phyloP scores from a whole-genome alignment of 2,797 vertebrate genomes.

The Clarias laeviceps region DNA sequence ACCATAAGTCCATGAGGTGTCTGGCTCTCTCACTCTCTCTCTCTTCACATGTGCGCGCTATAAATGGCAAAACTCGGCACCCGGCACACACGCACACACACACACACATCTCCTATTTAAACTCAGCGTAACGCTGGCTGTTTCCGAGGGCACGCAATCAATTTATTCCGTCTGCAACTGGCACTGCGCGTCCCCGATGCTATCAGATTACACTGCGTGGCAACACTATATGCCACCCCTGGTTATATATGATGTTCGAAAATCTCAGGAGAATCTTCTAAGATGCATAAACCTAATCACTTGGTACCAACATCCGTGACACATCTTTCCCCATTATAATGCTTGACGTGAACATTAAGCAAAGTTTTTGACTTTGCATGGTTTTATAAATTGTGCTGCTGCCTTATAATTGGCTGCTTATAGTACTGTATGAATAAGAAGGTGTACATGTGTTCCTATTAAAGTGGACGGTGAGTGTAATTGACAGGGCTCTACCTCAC shows the following conservation, averaged over 20 bases:
- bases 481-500: too few species aligned
- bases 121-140: slow-evolving; percentile 29
- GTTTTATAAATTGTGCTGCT: too few species aligned
- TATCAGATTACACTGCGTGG: background rate
- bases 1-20: slow-evolving; percentile 8
- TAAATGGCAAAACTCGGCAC: slow-evolving; percentile 46
- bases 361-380: too few species aligned
- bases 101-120: slow-evolving; percentile 25
- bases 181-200: too few species aligned
- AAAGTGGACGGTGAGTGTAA: too few species aligned
- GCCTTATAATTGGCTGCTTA: too few species aligned
- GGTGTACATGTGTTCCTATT: too few species aligned
- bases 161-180: background rate
- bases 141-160: background rate
- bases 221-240: background rate
- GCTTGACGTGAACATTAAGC: too few species aligned
- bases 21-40: slow-evolving; percentile 8
- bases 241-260: background rate
- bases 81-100: background rate
- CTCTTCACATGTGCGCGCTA: slow-evolving; percentile 36
- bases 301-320: too few species aligned
- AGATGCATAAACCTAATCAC: background rate
- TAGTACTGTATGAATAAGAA: too few species aligned
- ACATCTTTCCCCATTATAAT: too few species aligned
- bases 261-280: background rate